A percentile compares a stretch with the other conserved stretches of the same genome.
Evolutionary conservation across 1,140 invertebrate genomes (phyloP).

Genomic region (Watersipora subatra): DNA sequence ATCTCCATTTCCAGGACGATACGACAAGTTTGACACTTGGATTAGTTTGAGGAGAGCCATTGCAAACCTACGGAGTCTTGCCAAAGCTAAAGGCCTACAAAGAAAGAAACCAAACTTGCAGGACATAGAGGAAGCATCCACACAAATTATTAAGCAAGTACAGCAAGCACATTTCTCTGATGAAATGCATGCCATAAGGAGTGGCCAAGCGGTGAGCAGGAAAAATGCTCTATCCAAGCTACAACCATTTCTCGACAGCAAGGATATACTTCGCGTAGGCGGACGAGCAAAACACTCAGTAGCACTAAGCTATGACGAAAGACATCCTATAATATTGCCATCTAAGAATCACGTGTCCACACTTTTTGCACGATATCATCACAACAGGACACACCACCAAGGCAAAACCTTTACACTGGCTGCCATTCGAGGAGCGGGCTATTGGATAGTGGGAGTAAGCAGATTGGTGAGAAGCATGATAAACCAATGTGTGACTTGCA

Average conservation of each 20-base stretch:
- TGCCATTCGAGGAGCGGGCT: neutral
- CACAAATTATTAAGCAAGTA: neutral
- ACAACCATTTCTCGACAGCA: constrained; percentile 7
- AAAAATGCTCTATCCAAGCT: constrained; percentile 8
- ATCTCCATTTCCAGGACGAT: neutral
- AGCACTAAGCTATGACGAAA: constrained; percentile 3
- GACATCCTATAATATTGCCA: constrained; percentile 13
- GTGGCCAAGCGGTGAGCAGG: constrained; percentile 3
- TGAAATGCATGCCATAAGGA: constrained; percentile 5
- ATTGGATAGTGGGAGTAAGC: constrained; percentile 6
- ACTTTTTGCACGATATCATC: no score
- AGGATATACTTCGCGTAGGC: constrained; percentile 11
- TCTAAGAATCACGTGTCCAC: constrained; percentile 1
- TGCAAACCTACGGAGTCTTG: no score
- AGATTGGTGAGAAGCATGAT: neutral
- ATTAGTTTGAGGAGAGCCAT: neutral
- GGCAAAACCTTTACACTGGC: no score
- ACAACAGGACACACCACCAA: no score
- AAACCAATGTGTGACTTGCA: neutral
- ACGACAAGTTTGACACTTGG: no score
- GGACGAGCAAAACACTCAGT: constrained; percentile 6
- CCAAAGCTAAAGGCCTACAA: no score
- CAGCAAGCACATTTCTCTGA: constrained; percentile 3
- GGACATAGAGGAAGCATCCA: constrained; percentile 2
- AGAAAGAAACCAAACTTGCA: no score